Conservation (phyloP, 2,888 invertebrate genomes). For the Lasius platythorax region DNA sequence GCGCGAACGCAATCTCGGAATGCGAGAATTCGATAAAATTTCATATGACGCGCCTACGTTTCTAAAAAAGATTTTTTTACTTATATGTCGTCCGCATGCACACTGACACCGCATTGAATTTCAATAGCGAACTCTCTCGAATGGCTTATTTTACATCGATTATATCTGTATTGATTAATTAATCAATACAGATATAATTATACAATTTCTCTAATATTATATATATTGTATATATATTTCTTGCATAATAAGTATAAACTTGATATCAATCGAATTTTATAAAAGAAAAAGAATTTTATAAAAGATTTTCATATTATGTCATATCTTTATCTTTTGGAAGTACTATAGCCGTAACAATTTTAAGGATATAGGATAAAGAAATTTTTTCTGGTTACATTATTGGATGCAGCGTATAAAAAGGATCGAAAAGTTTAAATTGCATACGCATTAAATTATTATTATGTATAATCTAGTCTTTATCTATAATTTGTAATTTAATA, state of each 20-base stretch:
- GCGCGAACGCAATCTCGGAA: conserved; percentile 25
- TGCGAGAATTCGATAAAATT: conserved; percentile 19
- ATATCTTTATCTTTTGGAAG: not conserved
- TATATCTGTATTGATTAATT: not conserved
- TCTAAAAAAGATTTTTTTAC: conserved; percentile 14
- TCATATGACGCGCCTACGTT: conserved; percentile 3
- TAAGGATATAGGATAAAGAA: not conserved
- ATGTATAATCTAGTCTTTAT: not conserved
- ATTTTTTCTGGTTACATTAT: not conserved
- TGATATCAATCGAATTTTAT: not conserved
- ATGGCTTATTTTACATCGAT: not conserved
- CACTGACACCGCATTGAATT: not conserved
- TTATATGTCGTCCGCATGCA: not conserved
- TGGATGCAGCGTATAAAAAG: not conserved
- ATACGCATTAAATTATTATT: not conserved
- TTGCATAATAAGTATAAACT: not conserved
- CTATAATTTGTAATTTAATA: not conserved
- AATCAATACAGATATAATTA: not conserved
- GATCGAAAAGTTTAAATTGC: not conserved
- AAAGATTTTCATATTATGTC: not conserved
- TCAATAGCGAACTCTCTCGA: not conserved
- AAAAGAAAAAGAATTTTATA: not conserved
- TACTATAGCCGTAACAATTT: too few relatives aligned
- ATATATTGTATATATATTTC: not conserved
- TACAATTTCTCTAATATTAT: not conserved